These are phyloP conservation scores for Chloropsis hardwickii DNA, from an alignment of 2,113 vertebrate species.

Conservation along the genomic window DNA sequence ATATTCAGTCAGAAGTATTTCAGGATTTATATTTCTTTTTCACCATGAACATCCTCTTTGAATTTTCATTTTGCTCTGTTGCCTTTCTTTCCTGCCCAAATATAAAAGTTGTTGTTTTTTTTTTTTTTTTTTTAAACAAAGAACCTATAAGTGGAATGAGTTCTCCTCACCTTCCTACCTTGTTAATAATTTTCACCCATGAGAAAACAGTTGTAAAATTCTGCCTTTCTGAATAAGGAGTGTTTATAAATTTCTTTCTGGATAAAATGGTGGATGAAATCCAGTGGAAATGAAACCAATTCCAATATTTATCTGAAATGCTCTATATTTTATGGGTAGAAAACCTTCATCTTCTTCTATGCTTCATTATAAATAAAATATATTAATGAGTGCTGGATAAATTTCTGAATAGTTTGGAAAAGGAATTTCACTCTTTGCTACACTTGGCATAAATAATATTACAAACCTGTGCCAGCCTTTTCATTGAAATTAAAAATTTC, in stretches of 20 bases:
- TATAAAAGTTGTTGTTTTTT: not conserved
- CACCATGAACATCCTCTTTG: fast-evolving
- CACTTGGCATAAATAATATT: not conserved
- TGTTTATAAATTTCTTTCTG: not conserved
- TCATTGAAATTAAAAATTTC: not conserved
- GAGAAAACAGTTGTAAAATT: not conserved
- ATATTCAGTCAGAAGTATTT: not conserved
- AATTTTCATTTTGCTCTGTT: not conserved
- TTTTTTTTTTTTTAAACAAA: not conserved
- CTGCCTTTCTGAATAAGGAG: not conserved
- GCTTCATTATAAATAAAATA: not conserved
- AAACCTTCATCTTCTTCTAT: not conserved
- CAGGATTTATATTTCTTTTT: not conserved
- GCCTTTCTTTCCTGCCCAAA: fast-evolving
- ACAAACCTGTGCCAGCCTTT: not conserved
- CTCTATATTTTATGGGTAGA: not conserved
- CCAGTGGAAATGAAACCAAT: not conserved
- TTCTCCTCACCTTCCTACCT: not conserved
- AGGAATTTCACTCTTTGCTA: fast-evolving
- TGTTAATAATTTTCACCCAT: not conserved
- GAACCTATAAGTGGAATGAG: not conserved
- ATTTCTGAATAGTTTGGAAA: not conserved
- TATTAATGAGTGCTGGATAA: not conserved
- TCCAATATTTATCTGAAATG: not conserved
- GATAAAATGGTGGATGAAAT: not conserved